These are phyloP conservation scores for Battus philenor DNA, from an alignment of 1,140 invertebrate genomes.

Conservation along the genomic window DNA sequence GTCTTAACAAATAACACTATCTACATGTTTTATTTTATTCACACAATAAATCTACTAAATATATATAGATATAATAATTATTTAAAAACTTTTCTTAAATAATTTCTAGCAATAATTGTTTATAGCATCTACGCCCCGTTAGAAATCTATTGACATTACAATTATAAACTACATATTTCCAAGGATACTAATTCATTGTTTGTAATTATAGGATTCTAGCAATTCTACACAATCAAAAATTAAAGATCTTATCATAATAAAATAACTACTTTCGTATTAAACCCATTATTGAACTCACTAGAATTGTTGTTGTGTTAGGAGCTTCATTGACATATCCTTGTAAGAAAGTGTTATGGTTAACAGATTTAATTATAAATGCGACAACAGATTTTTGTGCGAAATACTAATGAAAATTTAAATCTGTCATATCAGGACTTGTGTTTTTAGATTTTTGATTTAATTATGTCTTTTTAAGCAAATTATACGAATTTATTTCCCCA, in stretches of 20 bases:
- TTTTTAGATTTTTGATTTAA: neutral
- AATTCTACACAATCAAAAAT: constrained; percentile 56
- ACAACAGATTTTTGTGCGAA: constrained; percentile 3
- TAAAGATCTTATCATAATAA: constrained; percentile 45
- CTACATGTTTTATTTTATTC: constrained; percentile 20
- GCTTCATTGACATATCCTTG: constrained; percentile 48
- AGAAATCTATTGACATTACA: constrained; percentile 40
- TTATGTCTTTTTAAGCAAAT: no score
- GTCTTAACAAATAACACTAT: constrained; percentile 19
- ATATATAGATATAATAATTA: constrained; percentile 22
- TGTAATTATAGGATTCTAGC: constrained; percentile 62
- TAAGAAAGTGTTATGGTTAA: constrained; percentile 54
- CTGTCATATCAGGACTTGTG: constrained; percentile 7
- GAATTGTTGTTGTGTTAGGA: constrained; percentile 42
- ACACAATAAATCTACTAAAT: constrained; percentile 27
- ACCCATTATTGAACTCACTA: constrained; percentile 55
- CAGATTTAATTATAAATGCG: no score
- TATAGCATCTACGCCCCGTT: constrained; percentile 73
- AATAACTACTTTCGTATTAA: constrained; percentile 54
- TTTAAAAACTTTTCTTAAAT: constrained; percentile 15
- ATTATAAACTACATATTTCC: constrained; percentile 45
- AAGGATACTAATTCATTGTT: constrained; percentile 54
- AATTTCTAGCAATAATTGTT: constrained; percentile 53
- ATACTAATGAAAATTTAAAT: neutral
- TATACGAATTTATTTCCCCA: no score